A percentile compares a stretch with the other conserved stretches of the same genome.
These are phyloP conservation scores for Panurus biarmicus DNA, from an alignment of 2,113 vertebrate genomes.

Conservation along the genomic window DNA sequence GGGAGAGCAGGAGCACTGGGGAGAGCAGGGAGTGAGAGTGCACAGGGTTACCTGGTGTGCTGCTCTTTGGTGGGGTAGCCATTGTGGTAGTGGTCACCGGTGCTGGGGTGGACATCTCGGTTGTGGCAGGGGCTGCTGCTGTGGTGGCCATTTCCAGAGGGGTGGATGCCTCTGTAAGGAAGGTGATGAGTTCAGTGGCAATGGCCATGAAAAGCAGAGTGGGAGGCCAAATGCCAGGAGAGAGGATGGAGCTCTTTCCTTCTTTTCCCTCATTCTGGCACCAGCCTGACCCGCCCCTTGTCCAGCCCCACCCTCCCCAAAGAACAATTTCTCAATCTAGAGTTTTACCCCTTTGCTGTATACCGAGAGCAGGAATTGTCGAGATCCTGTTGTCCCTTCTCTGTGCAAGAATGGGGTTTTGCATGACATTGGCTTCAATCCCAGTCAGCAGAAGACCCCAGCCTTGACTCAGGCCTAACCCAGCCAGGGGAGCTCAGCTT, in stretches of 20 bases:
- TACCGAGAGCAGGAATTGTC: rapidly evolving
- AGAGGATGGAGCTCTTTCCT: not conserved
- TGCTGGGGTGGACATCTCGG: rapidly evolving
- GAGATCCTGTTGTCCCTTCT: not conserved
- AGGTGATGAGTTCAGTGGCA: not conserved
- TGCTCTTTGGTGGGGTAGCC: not conserved
- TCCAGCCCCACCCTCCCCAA: too few relatives aligned
- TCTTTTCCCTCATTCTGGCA: not conserved
- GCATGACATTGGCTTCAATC: rapidly evolving
- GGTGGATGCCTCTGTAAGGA: not conserved
- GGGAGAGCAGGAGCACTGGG: too few relatives aligned
- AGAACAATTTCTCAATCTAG: too few relatives aligned
- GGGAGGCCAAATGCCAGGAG: too few relatives aligned
- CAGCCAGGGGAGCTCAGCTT: too few relatives aligned
- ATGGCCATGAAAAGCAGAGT: not conserved
- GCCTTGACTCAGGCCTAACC: rapidly evolving
- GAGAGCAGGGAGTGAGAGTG: not conserved
- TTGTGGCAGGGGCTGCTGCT: rapidly evolving
- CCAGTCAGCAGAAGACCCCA: not conserved
- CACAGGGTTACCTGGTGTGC: not conserved
- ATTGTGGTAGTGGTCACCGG: rapidly evolving
- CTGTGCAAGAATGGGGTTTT: not conserved
- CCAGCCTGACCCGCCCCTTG: too few relatives aligned
- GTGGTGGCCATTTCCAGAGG: rapidly evolving
- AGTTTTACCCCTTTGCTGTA: not conserved